phyloP scores from a whole-genome alignment of 1,140 invertebrate genomes.

The Zaprionus ghesquierei region DNA sequence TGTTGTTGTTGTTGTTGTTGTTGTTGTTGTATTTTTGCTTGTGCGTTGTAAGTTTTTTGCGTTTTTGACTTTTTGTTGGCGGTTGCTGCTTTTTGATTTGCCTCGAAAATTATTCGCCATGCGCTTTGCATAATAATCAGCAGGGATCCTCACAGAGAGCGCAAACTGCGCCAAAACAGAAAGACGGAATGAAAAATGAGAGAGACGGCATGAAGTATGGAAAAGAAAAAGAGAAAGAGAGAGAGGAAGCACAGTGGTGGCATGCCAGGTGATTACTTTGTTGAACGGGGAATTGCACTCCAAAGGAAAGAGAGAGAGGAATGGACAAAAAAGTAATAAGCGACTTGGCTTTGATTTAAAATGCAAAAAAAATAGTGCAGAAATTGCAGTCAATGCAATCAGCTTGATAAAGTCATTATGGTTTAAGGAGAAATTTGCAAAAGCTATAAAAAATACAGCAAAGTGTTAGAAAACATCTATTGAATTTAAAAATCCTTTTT shows the following conservation, averaged over 20 bases:
- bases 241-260: conserved; percentile 5
- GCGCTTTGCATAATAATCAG: conserved; percentile 55
- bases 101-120: conserved; percentile 47
- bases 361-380: background rate
- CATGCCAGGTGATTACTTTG: conserved; percentile 44
- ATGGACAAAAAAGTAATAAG: conserved; percentile 5
- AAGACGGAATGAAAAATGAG: background rate
- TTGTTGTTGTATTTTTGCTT: background rate
- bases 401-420: background rate
- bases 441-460: background rate
- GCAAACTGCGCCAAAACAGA: conserved; percentile 4
- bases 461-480: background rate
- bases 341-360: conserved; percentile 20
- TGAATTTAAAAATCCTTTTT: background rate
- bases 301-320: background rate
- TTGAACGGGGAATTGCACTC: conserved; percentile 18
- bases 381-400: conserved; percentile 9
- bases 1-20: background rate
- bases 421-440: background rate
- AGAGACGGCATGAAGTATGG: background rate
- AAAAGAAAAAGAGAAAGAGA: background rate
- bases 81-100: conserved; percentile 42
- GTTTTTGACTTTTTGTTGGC: conserved; percentile 1
- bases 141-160: conserved; percentile 26
- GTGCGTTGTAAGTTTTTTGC: conserved; percentile 25